Evolutionary conservation across 2,797 vertebrate genomes (phyloP).

Genomic region (Hylomyscus alleni): DNA sequence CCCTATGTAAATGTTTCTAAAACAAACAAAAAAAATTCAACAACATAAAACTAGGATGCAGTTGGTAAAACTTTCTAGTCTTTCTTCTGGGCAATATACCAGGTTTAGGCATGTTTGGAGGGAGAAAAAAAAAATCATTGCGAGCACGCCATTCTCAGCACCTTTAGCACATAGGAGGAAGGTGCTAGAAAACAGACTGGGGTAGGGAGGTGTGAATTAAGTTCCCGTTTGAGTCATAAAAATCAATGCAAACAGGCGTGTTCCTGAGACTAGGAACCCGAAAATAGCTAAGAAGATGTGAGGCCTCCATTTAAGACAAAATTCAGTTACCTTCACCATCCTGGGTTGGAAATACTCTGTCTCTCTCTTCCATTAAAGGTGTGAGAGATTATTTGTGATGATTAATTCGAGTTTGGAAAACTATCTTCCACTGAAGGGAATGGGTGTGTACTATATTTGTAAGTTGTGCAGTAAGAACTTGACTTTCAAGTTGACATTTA

Average conservation of each 20-base stretch:
- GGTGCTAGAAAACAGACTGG: slow-evolving; percentile 9
- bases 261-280: not conserved
- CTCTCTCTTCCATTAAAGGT: slow-evolving; percentile 41
- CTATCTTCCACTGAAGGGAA: not conserved
- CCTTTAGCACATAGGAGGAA: not conserved
- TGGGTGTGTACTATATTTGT: not conserved
- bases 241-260: slow-evolving; percentile 15
- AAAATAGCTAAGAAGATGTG: slow-evolving; percentile 38
- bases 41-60: not conserved
- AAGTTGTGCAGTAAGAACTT: not conserved
- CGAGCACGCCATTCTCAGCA: slow-evolving; percentile 10
- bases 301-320: slow-evolving; percentile 31
- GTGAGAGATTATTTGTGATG: not conserved
- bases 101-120: not conserved
- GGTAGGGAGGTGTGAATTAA: slow-evolving; percentile 19
- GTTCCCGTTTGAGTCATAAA: slow-evolving; percentile 39
- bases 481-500: not conserved
- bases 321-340: slow-evolving; percentile 30
- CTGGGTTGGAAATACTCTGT: slow-evolving; percentile 47
- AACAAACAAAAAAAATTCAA: not conserved
- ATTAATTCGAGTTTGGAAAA: slow-evolving; percentile 33
- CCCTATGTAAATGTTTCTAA: not conserved
- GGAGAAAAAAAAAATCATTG: not conserved
- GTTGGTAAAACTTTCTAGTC: not conserved
- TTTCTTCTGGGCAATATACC: not conserved